phyloP scores from a whole-genome alignment of 2,888 invertebrate genomes.

The Osmoderma eremita region DNA sequence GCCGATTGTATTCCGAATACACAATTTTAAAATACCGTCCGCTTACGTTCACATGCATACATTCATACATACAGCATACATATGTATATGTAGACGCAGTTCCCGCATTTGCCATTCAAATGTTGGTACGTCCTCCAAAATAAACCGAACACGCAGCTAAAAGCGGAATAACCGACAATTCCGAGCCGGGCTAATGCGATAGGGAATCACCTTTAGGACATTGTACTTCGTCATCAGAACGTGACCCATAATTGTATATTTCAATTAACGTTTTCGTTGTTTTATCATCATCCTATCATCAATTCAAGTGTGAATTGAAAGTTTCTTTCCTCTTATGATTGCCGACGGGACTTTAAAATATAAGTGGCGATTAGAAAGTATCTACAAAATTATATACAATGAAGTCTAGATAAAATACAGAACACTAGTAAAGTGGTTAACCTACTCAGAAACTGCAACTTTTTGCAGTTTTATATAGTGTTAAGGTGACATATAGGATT shows the following conservation, averaged over 20 bases:
- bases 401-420: too few species aligned
- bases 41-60: background rate
- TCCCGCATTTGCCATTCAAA: conserved; percentile 34
- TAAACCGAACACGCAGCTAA: conserved; percentile 27
- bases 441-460: too few species aligned
- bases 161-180: conserved; percentile 25
- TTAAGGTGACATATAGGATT: too few species aligned
- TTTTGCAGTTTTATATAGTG: too few species aligned
- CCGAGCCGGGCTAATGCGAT: conserved; percentile 18
- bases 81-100: conserved; percentile 8
- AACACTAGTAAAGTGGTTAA: too few species aligned
- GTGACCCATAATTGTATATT: conserved; percentile 25
- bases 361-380: background rate
- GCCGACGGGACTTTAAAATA: conserved; percentile 6
- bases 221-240: conserved; percentile 21
- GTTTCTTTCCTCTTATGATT: conserved; percentile 4
- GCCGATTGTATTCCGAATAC: conserved; percentile 29
- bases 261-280: conserved; percentile 19
- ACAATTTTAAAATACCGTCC: conserved; percentile 16
- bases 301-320: background rate
- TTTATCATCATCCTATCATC: conserved; percentile 5
- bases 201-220: conserved; percentile 14
- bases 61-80: background rate
- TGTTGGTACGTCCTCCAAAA: conserved; percentile 25
- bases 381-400: too few species aligned